These are phyloP conservation scores for Spilarctia lutea DNA, from an alignment of 2,888 invertebrate species.

Conservation along the genomic window DNA sequence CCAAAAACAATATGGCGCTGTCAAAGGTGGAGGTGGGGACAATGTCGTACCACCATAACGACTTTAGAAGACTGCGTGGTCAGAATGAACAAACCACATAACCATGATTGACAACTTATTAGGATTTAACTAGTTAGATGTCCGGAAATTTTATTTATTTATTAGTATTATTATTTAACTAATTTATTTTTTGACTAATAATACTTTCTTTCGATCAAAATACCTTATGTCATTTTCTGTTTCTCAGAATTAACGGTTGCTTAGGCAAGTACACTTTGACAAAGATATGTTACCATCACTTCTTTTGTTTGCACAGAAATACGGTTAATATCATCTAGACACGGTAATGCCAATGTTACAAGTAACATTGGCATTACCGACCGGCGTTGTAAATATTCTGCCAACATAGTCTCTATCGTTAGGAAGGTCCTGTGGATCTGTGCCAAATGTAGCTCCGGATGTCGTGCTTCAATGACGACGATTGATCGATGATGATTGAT, in stretches of 20 bases:
- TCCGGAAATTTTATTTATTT: no score
- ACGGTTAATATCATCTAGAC: conserved; percentile 29
- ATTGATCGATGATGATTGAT: no score
- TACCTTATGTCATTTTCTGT: no score
- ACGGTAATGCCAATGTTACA: conserved; percentile 59
- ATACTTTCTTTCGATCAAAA: not conserved
- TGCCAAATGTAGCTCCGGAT: conserved; percentile 46
- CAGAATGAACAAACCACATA: conserved; percentile 29
- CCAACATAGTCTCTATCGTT: conserved; percentile 45
- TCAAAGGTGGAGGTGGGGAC: conserved; percentile 25
- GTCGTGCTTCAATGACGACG: conserved; percentile 49
- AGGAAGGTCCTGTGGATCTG: conserved; percentile 58
- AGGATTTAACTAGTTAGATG: not conserved
- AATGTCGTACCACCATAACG: conserved; percentile 13
- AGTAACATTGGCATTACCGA: conserved; percentile 43
- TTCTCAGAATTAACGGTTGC: not conserved
- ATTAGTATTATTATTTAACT: no score
- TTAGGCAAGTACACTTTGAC: not conserved
- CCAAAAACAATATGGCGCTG: conserved; percentile 24
- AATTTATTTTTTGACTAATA: not conserved
- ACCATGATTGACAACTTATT: conserved; percentile 18
- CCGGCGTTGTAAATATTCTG: no score
- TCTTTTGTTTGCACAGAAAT: conserved; percentile 18
- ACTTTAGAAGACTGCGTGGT: conserved; percentile 18
- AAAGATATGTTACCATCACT: not conserved